Base-by-base conservation (phyloP, 1,140 invertebrate species). In the Drosophila asahinai region DNA sequence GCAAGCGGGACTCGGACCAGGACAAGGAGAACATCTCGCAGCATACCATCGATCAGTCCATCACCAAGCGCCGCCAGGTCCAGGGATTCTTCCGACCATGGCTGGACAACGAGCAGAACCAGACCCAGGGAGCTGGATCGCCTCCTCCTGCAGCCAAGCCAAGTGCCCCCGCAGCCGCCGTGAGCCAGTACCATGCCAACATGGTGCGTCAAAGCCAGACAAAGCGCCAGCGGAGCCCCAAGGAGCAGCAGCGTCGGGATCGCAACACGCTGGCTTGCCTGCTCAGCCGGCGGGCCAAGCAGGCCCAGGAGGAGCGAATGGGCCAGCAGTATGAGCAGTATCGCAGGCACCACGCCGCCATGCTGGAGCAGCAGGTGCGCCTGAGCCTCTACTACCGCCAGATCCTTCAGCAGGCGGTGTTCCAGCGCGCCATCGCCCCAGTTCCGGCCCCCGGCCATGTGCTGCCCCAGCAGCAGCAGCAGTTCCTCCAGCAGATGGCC, bases 191-290 rank as follows among this genome's bases (percentile, higher is more conserved):
- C 30, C 83, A 87, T 42, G 83, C 83, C 63, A 87, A 87, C 38
- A 89, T 87, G 83, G 80, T 89, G 42, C 84, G 84, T 2, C 81
- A 49, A 11, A 47, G 6, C 27, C 77, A 68, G 30, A 36, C 42
- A 0, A 19, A 45, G 14, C 66, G 74, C 2, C 86, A 79, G 52
- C 78, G 86, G 5, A 81, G 78, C 42, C 74, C 78, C 52, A 81
- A 84, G 62, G 84, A 86, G 57, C 81, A 89, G 14, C 60, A 79
- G 63, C 84, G 84, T 33, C 77, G 81, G 4, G 84, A 89, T 79
- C 86, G 86, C 3, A 87, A 89, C 17, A 89, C 81, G 0, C 36
- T 84, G 49, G 73, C 84, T n/a, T 84, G 84, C 51, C 75, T 89
- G 0, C 63, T 89, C 38, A 81, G 59, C 40, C 66, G 84, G 2